Conservation (phyloP, 92 coral and sea anemone genomes). For the Chrysogorgia sp. region DNA sequence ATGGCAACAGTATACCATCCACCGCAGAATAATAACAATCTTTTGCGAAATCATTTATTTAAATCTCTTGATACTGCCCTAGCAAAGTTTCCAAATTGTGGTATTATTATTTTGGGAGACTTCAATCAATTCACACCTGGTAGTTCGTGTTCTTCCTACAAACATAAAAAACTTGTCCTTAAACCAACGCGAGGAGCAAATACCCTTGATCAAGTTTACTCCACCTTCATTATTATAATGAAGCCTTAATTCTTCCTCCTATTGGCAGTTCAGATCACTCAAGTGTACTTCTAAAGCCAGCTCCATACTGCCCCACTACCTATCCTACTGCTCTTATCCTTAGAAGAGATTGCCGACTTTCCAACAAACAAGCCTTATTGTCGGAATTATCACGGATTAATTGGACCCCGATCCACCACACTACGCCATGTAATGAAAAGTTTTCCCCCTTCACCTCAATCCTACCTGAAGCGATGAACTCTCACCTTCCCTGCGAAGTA, state of each 20-base stretch:
- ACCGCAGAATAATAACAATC: no score
- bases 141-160: slow-evolving; percentile 41
- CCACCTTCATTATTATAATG: slow-evolving; percentile 6
- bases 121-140: slow-evolving; percentile 39
- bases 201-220: slow-evolving; percentile 21
- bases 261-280: slow-evolving; percentile 59
- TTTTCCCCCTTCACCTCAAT: no score
- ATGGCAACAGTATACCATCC: slow-evolving; percentile 2
- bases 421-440: no score
- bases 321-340: neutral
- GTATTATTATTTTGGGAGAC: no score
- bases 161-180: slow-evolving; percentile 35
- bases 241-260: slow-evolving; percentile 40
- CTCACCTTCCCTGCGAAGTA: no score
- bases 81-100: no score
- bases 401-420: no score
- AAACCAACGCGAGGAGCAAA: slow-evolving; percentile 31
- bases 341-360: neutral
- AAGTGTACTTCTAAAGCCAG: slow-evolving; percentile 50
- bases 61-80: slow-evolving; percentile 31
- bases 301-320: no score
- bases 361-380: no score
- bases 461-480: no score
- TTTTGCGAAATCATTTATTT: no score
- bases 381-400: no score